Evolutionary conservation across 1,140 invertebrate species (phyloP).

Genomic region (Orchesella cincta): DNA sequence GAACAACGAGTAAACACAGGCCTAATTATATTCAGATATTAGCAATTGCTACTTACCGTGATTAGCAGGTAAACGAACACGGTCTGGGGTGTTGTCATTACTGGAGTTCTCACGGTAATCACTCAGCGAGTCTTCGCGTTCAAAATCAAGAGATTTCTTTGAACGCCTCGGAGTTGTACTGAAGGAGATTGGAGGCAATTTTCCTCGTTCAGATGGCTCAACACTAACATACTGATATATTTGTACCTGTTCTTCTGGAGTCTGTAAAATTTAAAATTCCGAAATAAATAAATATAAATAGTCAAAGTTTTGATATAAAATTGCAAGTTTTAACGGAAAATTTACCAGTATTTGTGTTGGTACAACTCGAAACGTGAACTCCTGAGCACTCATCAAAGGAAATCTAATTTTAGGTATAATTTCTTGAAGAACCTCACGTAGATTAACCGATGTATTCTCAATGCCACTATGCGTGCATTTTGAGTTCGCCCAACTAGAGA

Average conservation of each 20-base stretch:
- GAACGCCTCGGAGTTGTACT: background rate
- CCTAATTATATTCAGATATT: too few species aligned
- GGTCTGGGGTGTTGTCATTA: too few species aligned
- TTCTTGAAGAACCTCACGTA: background rate
- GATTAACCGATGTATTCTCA: background rate
- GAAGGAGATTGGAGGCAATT: constrained; percentile 1
- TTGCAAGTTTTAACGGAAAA: too few species aligned
- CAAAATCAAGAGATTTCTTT: too few species aligned
- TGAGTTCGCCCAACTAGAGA: background rate
- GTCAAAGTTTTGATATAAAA: too few species aligned
- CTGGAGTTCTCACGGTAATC: too few species aligned
- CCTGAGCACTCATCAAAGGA: constrained; percentile 2
- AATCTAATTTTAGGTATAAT: constrained; percentile 8
- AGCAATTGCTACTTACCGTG: too few species aligned
- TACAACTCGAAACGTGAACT: background rate
- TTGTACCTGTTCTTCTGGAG: background rate
- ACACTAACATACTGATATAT: background rate
- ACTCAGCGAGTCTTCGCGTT: too few species aligned
- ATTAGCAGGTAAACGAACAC: too few species aligned
- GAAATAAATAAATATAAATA: background rate
- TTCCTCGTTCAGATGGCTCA: background rate
- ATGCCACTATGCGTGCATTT: background rate
- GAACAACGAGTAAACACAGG: too few species aligned
- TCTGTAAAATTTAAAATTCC: background rate
- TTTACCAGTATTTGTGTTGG: background rate